Base-by-base conservation (phyloP, 1,140 invertebrate species). In the Diabrotica undecimpunctata region DNA sequence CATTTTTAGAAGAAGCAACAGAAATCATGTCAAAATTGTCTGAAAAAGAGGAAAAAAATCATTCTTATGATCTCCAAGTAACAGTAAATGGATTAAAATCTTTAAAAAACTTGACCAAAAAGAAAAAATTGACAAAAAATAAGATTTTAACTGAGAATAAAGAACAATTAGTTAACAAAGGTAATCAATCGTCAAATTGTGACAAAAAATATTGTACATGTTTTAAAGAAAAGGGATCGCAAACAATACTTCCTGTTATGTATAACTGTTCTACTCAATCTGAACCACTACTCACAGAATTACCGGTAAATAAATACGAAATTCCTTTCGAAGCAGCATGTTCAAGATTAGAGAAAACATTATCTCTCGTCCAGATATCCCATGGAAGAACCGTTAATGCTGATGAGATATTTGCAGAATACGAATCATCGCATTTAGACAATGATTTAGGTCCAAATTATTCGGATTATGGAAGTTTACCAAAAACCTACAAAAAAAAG, bases 381-480 rank as follows among this genome's bases (percentile, higher is more conserved):
- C 61, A 65, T 46, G 13, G 10, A 46, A 66, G 61, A 57, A 72
- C 72, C 63, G 64, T 66, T 3, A 25, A 25, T 25, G 25, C 25
- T 25, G 25, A 25, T 25, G 25, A 25, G 25, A 25, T 25, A 25
- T 72, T 59, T 60, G 55, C 70, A 14, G 51, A 67, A 12, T 58
- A 61, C 38, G 66, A 72, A 39, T 51, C 68, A 8, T 74, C 75
- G 60, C 74, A 77, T 66, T 73, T 70, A 7, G 77, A 74, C 66
- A 57, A 75, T 35, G 76, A 78, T 52, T 76, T 73, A 60, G 71
- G 75, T n/a, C 70, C 67, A 7, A 73, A 74, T 2, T 76, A 66
- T 58, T 79, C 78, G 2, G 78, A 79, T 63, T 79, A 79, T 61
- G 78, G 78, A 7, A 78, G 77, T 68, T 71, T 78, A 37, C 76